Percentiles rank a stretch among this genome's conserved stretches.
Conservation (phyloP, 1,140 invertebrate species). For the Globodera ellingtonae region DNA sequence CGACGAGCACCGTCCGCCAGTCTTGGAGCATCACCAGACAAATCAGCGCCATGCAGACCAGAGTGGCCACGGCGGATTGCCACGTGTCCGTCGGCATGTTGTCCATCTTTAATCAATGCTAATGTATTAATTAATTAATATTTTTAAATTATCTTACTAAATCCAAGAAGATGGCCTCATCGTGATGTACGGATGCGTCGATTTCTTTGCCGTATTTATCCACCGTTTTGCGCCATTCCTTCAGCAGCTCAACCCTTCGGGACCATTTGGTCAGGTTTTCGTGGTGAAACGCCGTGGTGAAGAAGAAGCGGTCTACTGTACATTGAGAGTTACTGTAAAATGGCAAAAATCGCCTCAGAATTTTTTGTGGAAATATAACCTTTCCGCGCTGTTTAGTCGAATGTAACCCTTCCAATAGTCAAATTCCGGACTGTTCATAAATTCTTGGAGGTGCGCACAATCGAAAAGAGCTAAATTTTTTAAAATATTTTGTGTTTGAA, state of each 20-base stretch:
- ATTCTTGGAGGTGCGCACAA: constrained; percentile 37
- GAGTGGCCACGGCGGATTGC: constrained; percentile 62
- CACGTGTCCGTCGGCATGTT: constrained; percentile 65
- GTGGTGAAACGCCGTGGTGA: constrained; percentile 63
- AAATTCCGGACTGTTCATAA: constrained; percentile 63
- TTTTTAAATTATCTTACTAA: constrained; percentile 63
- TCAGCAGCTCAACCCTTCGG: constrained; percentile 53
- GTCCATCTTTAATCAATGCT: background rate
- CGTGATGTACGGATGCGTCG: constrained; percentile 56
- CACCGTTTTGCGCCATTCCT: constrained; percentile 58
- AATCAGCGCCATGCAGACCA: constrained; percentile 65
- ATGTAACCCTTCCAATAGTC: constrained; percentile 62
- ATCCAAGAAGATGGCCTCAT: constrained; percentile 58
- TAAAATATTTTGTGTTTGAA: background rate
- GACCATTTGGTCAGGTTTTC: constrained; percentile 58
- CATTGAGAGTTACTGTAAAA: constrained; percentile 14
- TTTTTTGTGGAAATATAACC: background rate
- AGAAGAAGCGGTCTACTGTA: constrained; percentile 51
- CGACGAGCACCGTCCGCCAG: constrained; percentile 65
- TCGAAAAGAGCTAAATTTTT: background rate
- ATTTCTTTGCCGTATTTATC: constrained; percentile 52
- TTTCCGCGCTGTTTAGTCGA: constrained; percentile 6
- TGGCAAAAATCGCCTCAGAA: background rate
- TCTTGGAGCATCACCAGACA: constrained; percentile 66
- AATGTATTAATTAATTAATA: constrained; percentile 46